Evolutionary conservation across 2,888 invertebrate species (phyloP), one percentile per base, ranked within the genome.

Genomic region (Pyrgus malvae): DNA sequence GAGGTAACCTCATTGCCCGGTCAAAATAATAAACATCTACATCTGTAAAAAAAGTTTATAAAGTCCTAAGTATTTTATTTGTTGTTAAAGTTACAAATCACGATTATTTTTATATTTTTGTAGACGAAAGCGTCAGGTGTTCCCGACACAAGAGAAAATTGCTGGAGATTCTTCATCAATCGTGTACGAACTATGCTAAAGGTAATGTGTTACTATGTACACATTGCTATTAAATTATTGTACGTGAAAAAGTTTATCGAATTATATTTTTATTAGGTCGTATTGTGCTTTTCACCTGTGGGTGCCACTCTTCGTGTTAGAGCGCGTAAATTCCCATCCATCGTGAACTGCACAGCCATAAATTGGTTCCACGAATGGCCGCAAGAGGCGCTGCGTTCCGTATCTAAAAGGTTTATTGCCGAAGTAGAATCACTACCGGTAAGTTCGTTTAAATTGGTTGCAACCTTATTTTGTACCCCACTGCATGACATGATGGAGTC

Each of bases 331-430:
- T 99, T 99, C 86, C 98, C 98, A 0, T 97, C 98, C 0, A 87
- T 99, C 25, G 95, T 97, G 11, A 98, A 96, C 86, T 97, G 97
- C 75, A 97, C 98, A 0, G 93, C 96, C 11, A 98, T 98, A 62
- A 95, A 98, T 81, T 98, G 98, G 98, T 98, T 98, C 85, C 98
- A 98, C 77, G 97, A 98, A 74, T 99, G 98, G 98, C 98, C 98
- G 0, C 92, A 93, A 71, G 95, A 97, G 74, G 98, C 98, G 23
- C 86, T 99, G 68, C 92, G 95, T 60, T 97, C 97, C 27, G 98
- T 99, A 1, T 97, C 98, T 8, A 91, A 91, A 62, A 91, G 95
- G 58, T 98, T 98, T 79, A 89, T 98, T 25, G 88, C 93, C 4
- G 95, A 96, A 76, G 93, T 96, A 11, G 93, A 94, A 57, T 91